phyloP scores from a whole-genome alignment of 2,888 invertebrate species.

The Neoitamus cyanurus region DNA sequence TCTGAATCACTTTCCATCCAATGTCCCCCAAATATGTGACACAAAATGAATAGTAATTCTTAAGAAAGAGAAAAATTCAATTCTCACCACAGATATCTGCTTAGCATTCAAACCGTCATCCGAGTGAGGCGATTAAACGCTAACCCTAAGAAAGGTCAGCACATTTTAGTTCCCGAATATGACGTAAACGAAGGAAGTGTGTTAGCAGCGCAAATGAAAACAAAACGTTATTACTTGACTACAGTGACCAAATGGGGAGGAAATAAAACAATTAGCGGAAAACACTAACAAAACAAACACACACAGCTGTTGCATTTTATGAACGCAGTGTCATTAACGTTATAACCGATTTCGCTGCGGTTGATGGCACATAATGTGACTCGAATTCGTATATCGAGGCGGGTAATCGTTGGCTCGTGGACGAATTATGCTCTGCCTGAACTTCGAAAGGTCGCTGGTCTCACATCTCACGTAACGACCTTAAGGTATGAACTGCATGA shows the following conservation, averaged over 20 bases:
- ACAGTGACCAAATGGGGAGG: neutral
- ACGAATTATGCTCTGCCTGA: neutral
- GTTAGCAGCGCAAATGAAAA: constrained; percentile 13
- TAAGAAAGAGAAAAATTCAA: neutral
- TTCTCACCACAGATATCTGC: neutral
- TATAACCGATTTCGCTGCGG: constrained; percentile 6
- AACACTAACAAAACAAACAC: neutral
- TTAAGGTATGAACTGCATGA: neutral
- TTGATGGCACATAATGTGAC: neutral
- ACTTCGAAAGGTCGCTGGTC: constrained; percentile 23
- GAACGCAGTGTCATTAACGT: constrained; percentile 19
- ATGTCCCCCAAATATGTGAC: neutral
- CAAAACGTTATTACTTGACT: constrained; percentile 11
- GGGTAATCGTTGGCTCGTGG: neutral
- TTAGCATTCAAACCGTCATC: neutral
- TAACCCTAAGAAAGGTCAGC: constrained; percentile 24
- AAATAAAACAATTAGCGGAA: neutral
- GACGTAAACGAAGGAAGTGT: constrained; percentile 24
- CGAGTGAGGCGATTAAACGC: neutral
- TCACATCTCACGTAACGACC: neutral
- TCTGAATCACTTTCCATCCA: neutral
- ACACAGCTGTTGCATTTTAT: neutral
- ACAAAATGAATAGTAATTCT: constrained; percentile 16
- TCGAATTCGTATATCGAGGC: neutral
- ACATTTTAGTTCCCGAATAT: constrained; percentile 10